Evolutionary conservation across 1,140 invertebrate species (phyloP).

Genomic region (Ceratoteleas bidentatus): DNA sequence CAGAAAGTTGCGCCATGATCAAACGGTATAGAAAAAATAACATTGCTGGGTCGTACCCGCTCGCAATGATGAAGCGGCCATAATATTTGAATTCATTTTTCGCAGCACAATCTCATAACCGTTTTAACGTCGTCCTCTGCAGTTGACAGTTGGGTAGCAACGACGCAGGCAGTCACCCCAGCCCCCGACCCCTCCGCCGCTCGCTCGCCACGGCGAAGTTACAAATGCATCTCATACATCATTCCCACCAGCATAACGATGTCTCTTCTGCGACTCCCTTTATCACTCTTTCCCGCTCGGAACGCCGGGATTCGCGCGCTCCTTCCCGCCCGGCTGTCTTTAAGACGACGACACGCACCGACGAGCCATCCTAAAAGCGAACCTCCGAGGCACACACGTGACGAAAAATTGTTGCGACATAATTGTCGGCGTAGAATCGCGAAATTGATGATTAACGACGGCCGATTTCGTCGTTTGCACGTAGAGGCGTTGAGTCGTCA

Average conservation of each 20-base stretch:
- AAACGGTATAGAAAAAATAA: constrained; percentile 52
- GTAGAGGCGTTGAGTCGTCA: no score
- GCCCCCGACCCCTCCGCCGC: no score
- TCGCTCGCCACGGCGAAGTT: no score
- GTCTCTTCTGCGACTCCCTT: no score
- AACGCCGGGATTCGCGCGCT: no score
- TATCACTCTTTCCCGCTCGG: no score
- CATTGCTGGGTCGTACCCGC: constrained; percentile 16
- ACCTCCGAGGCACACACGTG: constrained; percentile 13
- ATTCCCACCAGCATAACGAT: no score
- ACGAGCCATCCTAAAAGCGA: constrained; percentile 46
- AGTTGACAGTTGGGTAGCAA: constrained; percentile 68
- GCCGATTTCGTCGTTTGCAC: no score
- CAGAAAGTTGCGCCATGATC: constrained; percentile 46
- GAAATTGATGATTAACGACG: no score
- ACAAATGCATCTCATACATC: no score
- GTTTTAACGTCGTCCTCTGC: constrained; percentile 66
- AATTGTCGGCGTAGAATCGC: no score
- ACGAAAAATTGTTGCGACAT: not conserved
- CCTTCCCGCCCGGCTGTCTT: constrained; percentile 37
- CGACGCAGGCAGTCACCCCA: no score
- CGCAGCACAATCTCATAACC: constrained; percentile 68
- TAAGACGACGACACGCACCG: constrained; percentile 41
- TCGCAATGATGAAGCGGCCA: constrained; percentile 59
- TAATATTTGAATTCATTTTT: constrained; percentile 69